Evolutionary conservation across 2,797 vertebrate genomes (phyloP).

Genomic region (Spea hammondii): DNA sequence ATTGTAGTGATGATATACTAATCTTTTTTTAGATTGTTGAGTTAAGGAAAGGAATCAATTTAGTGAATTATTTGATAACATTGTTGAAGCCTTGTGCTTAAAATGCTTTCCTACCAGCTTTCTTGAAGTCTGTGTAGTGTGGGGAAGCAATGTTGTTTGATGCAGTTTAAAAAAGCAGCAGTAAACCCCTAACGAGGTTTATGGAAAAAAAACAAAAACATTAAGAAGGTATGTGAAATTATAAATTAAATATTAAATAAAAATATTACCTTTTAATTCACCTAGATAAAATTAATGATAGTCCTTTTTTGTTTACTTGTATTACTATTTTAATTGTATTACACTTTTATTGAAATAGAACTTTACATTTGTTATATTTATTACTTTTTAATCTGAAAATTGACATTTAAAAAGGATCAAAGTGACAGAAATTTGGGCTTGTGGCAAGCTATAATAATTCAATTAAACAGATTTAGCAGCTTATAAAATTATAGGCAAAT

Average conservation of each 20-base stretch:
- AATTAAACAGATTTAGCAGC: too few relatives aligned
- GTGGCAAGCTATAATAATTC: too few relatives aligned
- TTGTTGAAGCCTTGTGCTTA: constrained; percentile 30
- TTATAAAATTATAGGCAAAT: too few relatives aligned
- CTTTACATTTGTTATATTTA: too few relatives aligned
- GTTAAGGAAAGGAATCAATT: constrained; percentile 16
- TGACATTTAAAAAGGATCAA: too few relatives aligned
- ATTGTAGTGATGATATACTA: constrained; percentile 4
- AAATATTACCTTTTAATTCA: too few relatives aligned
- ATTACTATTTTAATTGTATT: too few relatives aligned
- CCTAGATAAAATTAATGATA: too few relatives aligned
- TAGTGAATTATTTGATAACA: constrained; percentile 25
- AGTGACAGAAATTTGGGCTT: too few relatives aligned
- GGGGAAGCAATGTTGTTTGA: not conserved
- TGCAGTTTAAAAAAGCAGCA: not conserved
- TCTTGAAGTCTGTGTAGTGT: constrained; percentile 5
- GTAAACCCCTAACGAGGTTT: not conserved
- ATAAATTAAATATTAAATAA: not conserved
- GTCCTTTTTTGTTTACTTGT: too few relatives aligned
- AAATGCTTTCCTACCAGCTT: constrained; percentile 41
- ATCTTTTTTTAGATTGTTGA: constrained; percentile 22
- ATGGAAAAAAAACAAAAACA: constrained; percentile 2
- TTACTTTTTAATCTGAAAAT: too few relatives aligned
- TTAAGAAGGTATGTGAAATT: not conserved
- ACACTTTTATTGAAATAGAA: too few relatives aligned